These are phyloP conservation scores for Lycaena phlaeas DNA, from an alignment of 2,888 invertebrate genomes.

Conservation along the genomic window DNA sequence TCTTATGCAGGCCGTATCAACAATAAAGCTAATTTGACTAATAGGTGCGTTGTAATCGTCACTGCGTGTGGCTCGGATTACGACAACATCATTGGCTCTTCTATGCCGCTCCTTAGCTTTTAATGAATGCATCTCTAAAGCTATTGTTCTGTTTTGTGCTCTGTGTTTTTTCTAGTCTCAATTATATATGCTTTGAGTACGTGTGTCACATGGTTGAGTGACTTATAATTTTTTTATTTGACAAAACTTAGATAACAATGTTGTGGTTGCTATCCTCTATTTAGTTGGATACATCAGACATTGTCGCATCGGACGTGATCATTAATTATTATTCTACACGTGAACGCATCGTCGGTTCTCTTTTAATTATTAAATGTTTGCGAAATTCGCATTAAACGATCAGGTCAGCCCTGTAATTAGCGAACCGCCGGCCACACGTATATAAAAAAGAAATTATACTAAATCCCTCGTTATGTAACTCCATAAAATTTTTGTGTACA, in stretches of 20 bases:
- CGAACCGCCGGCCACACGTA: slow-evolving; percentile 47
- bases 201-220: background rate
- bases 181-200: slow-evolving; percentile 1
- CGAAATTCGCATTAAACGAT: slow-evolving; percentile 63
- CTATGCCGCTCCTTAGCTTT: slow-evolving; percentile 38
- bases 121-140: slow-evolving; percentile 54
- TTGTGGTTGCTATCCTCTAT: too few species aligned
- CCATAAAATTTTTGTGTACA: too few species aligned
- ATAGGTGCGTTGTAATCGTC: slow-evolving; percentile 71
- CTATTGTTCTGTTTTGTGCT: slow-evolving; percentile 55
- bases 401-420: slow-evolving; percentile 63
- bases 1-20: slow-evolving; percentile 57
- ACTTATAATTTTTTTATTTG: too few species aligned
- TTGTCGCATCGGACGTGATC: slow-evolving; percentile 24
- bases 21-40: slow-evolving; percentile 73
- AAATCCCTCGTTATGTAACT: background rate
- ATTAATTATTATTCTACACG: slow-evolving; percentile 58
- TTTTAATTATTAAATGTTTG: slow-evolving; percentile 63
- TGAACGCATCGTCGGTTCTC: slow-evolving; percentile 52
- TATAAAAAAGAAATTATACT: slow-evolving; percentile 4
- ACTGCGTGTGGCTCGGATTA: slow-evolving; percentile 70
- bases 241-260: too few species aligned
- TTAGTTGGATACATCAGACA: too few species aligned
- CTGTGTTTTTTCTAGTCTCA: slow-evolving; percentile 12
- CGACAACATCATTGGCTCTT: slow-evolving; percentile 40